Evolutionary conservation across 1,140 invertebrate species (phyloP).

Genomic region (Diachasmimorpha longicaudata): DNA sequence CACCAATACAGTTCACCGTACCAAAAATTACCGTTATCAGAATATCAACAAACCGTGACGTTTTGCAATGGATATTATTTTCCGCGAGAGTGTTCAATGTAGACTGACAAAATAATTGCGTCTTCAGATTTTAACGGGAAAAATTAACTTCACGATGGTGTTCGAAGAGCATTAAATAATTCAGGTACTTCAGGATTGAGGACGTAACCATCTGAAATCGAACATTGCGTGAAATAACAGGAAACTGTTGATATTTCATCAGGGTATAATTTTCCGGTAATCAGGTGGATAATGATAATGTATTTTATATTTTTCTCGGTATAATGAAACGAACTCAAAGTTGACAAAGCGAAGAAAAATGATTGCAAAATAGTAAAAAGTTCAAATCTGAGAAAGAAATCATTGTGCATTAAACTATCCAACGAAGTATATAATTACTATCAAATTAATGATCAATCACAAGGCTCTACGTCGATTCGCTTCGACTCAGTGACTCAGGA

Average conservation of each 20-base stretch:
- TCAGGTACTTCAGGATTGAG: not conserved
- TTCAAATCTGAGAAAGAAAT: not conserved
- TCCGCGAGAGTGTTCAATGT: not conserved
- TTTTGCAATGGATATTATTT: not conserved
- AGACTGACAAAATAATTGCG: not conserved
- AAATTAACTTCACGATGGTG: not conserved
- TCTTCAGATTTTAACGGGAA: not conserved
- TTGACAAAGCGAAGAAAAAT: not conserved
- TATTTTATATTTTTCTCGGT: not conserved
- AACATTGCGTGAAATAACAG: not conserved
- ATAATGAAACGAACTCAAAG: not conserved
- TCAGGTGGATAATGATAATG: not conserved
- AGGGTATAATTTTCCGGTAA: not conserved
- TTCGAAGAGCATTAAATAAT: not conserved
- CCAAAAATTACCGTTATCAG: not conserved
- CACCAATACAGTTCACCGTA: not conserved
- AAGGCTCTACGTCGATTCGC: not conserved
- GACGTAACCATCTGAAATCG: not conserved
- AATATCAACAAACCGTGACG: not conserved
- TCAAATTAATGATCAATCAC: not conserved
- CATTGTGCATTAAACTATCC: not conserved
- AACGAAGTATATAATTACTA: not conserved
- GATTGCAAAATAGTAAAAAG: not conserved
- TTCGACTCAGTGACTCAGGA: not conserved
- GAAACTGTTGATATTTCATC: not conserved